These are phyloP conservation scores for Drosophila parvula DNA, from an alignment of 1,140 invertebrate genomes.

Conservation along the genomic window DNA sequence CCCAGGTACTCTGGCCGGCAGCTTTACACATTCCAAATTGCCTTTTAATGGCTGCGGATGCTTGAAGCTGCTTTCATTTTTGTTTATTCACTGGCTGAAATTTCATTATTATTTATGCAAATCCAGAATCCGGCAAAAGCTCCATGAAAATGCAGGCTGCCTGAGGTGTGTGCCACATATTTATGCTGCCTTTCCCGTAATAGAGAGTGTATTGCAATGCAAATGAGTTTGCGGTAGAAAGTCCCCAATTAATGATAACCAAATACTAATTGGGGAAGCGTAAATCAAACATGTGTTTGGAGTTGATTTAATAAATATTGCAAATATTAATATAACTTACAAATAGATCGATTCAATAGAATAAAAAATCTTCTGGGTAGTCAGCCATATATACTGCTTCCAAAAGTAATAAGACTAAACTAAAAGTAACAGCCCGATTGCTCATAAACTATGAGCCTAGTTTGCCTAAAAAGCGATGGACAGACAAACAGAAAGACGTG, in stretches of 20 bases:
- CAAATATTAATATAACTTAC: not conserved
- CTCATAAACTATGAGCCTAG: no score
- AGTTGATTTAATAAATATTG: no score
- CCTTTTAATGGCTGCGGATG: conserved; percentile 34
- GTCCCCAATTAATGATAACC: no score
- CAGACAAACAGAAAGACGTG: no score
- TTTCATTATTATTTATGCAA: conserved; percentile 61
- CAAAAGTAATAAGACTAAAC: no score
- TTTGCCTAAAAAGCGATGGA: no score
- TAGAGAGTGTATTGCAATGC: not conserved
- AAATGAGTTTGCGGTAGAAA: conserved; percentile 6
- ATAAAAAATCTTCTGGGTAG: no score
- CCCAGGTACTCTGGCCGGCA: conserved; percentile 4
- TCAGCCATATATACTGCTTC: no score
- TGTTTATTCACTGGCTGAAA: conserved; percentile 31
- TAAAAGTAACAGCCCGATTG: no score
- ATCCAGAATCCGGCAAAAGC: conserved; percentile 9
- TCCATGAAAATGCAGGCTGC: conserved; percentile 5
- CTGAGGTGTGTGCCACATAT: conserved; percentile 6
- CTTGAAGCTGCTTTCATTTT: conserved; percentile 35
- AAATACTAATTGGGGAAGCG: not conserved
- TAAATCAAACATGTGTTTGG: no score
- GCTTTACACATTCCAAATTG: conserved; percentile 50
- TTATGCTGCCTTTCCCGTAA: not conserved
- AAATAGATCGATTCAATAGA: no score